Evolutionary conservation across 2,888 invertebrate genomes (phyloP).

Genomic region (Ceraclea dissimilis): DNA sequence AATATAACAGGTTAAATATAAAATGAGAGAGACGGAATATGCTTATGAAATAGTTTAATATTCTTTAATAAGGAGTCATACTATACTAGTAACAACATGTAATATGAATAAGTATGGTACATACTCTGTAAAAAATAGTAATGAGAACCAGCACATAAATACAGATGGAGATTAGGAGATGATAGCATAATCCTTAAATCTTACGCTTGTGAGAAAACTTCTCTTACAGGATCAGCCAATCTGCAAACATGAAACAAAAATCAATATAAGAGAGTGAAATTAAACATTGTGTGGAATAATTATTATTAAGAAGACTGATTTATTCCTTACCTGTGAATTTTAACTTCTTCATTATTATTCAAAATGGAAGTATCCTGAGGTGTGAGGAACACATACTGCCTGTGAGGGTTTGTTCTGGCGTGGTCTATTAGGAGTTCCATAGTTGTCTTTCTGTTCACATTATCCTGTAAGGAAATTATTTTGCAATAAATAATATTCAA

Average conservation of each 20-base stretch:
- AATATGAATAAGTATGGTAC: no score
- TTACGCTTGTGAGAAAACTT: not conserved
- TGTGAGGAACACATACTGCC: conserved; percentile 86
- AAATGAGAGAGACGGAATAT: no score
- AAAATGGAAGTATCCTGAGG: conserved; percentile 68
- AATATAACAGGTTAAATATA: no score
- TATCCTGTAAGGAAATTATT: conserved; percentile 64
- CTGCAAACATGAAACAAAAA: conserved; percentile 6
- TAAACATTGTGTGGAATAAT: no score
- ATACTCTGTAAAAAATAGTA: no score
- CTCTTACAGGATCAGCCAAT: conserved; percentile 15
- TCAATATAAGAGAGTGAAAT: not conserved
- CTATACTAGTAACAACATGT: no score
- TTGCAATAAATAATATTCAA: no score
- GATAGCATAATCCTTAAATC: no score
- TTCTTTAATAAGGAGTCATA: no score
- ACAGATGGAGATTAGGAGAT: no score
- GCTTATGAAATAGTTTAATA: no score
- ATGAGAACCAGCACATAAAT: no score
- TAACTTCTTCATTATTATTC: conserved; percentile 42
- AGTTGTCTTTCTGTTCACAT: conserved; percentile 71
- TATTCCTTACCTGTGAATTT: conserved; percentile 48
- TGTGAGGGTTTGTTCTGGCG: conserved; percentile 55
- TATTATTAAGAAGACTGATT: not conserved
- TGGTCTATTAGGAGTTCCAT: conserved; percentile 71